A percentile compares a stretch with the other conserved stretches of the same genome.
Conservation (phyloP, 2,888 invertebrate species). For the Blera fallax region DNA sequence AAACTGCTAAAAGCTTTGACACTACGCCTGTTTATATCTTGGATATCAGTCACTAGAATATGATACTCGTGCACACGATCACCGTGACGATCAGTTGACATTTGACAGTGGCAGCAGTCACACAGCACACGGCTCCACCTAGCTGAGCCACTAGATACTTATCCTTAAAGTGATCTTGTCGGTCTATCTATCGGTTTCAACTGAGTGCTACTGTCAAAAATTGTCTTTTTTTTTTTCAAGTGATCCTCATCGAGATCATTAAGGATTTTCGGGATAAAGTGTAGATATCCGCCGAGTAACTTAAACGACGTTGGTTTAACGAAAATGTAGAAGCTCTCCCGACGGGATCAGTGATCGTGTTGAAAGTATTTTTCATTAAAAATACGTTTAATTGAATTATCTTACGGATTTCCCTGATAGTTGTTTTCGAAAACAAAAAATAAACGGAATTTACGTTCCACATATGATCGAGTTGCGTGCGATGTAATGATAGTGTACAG, state of each 20-base stretch:
- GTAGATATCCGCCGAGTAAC: not conserved
- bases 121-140: constrained; percentile 14
- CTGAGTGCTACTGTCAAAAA: constrained; percentile 9
- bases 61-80: constrained; percentile 59
- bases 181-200: no score
- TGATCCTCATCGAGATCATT: constrained; percentile 23
- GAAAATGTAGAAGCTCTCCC: not conserved
- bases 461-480: constrained; percentile 21
- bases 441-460: not conserved
- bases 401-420: not conserved
- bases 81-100: constrained; percentile 80
- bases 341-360: constrained; percentile 26
- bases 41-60: constrained; percentile 65
- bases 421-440: not conserved
- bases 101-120: constrained; percentile 78
- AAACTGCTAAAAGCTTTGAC: constrained; percentile 50
- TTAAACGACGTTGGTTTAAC: not conserved
- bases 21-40: constrained; percentile 50
- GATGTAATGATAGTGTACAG: not conserved
- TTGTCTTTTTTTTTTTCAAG: not conserved
- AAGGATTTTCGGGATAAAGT: no score
- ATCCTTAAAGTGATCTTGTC: constrained; percentile 31
- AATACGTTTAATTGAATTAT: constrained; percentile 9
- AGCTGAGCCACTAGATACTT: not conserved
- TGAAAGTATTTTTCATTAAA: not conserved